These are phyloP conservation scores for Agonum fuliginosum DNA, from an alignment of 2,888 invertebrate species.

Conservation along the genomic window DNA sequence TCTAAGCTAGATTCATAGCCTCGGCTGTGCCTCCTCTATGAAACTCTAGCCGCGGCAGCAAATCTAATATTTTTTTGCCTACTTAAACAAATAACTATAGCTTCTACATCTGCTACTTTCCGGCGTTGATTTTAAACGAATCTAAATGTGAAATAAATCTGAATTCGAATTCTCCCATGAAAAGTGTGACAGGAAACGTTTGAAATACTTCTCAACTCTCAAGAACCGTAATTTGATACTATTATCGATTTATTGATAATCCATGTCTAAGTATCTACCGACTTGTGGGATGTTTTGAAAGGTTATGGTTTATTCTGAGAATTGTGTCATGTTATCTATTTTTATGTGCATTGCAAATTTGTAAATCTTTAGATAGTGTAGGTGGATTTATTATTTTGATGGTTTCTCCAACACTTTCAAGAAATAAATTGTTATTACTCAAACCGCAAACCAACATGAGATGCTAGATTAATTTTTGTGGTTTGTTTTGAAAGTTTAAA, in stretches of 20 bases:
- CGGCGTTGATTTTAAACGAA: too few species aligned
- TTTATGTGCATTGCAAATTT: background rate
- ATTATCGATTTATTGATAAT: conserved; percentile 20
- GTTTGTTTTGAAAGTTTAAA: background rate
- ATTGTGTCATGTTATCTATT: conserved; percentile 32
- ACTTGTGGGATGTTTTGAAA: background rate
- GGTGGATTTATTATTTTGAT: conserved; percentile 12
- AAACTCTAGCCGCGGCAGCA: too few species aligned
- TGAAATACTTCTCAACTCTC: background rate
- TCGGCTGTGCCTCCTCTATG: too few species aligned
- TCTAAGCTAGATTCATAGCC: too few species aligned
- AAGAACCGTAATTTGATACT: conserved; percentile 18
- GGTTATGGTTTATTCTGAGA: background rate
- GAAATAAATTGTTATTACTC: conserved; percentile 5
- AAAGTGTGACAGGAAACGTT: conserved; percentile 24
- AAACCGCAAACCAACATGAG: conserved; percentile 3
- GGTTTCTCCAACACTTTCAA: conserved; percentile 19
- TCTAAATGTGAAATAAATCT: background rate
- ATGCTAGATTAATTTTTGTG: conserved; percentile 6
- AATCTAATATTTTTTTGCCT: too few species aligned
- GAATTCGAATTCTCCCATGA: conserved; percentile 5
- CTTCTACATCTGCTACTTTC: too few species aligned
- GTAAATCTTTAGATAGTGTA: background rate
- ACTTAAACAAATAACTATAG: too few species aligned
- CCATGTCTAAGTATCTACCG: too few species aligned